Conservation (phyloP, 1,140 invertebrate species). For the Musca vetustissima region DNA sequence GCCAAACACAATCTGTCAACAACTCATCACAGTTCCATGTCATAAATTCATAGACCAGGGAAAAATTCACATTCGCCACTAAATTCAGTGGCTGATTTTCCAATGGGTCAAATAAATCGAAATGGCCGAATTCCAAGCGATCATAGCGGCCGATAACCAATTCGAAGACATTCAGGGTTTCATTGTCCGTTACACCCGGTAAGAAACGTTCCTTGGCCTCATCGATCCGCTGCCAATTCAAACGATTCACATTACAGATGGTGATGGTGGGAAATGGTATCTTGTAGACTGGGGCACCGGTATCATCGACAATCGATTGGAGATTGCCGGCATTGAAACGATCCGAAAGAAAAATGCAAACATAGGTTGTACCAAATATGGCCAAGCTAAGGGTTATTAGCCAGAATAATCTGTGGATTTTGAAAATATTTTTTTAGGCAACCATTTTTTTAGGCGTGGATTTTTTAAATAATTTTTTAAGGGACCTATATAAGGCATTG, state of each 20-base stretch:
- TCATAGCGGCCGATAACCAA: constrained; percentile 36
- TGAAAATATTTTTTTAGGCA: too few species aligned
- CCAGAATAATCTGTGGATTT: constrained; percentile 43
- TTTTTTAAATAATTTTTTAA: neutral
- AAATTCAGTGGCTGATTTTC: constrained; percentile 35
- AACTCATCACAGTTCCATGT: constrained; percentile 50
- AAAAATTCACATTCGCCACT: constrained; percentile 44
- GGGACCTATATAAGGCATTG: neutral
- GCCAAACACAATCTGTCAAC: constrained; percentile 43
- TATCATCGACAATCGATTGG: constrained; percentile 50
- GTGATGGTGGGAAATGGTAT: constrained; percentile 49
- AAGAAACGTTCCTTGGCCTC: constrained; percentile 43
- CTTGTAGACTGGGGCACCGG: constrained; percentile 44
- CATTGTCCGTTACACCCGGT: constrained; percentile 33
- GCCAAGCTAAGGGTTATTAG: constrained; percentile 41
- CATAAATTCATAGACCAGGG: constrained; percentile 44
- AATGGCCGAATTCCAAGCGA: constrained; percentile 39
- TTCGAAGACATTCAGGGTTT: constrained; percentile 21
- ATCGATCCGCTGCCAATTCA: constrained; percentile 45
- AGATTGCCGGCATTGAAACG: constrained; percentile 40
- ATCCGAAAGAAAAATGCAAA: constrained; percentile 44
- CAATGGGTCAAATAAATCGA: constrained; percentile 38
- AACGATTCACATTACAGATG: constrained; percentile 48
- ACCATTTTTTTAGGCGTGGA: neutral
- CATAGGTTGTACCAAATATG: constrained; percentile 44